These are phyloP conservation scores for Sula dactylatra DNA, from an alignment of 2,113 vertebrate genomes.

Conservation along the genomic window DNA sequence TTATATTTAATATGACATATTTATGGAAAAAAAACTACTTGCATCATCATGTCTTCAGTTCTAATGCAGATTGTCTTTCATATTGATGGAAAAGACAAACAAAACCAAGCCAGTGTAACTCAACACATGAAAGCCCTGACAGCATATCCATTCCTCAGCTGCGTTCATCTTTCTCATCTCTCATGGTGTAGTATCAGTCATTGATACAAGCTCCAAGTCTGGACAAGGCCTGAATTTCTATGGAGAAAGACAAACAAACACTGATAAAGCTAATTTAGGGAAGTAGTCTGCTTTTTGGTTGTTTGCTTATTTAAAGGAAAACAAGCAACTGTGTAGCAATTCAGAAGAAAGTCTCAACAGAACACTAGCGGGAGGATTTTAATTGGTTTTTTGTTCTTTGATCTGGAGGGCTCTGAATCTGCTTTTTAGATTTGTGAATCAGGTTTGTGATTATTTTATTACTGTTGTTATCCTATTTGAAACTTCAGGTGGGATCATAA, in stretches of 20 bases:
- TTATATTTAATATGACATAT: neutral
- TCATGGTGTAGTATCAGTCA: neutral
- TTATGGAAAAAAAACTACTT: neutral
- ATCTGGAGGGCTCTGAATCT: neutral
- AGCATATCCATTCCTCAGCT: neutral
- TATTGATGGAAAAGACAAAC: neutral
- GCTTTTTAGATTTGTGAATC: neutral
- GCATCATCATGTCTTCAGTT: neutral
- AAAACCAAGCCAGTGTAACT: neutral
- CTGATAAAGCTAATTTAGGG: neutral
- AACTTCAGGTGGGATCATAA: neutral
- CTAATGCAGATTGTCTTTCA: neutral
- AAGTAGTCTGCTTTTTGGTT: constrained; percentile 4
- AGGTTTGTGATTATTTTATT: neutral
- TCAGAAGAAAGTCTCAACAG: neutral
- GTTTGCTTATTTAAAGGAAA: constrained; percentile 19
- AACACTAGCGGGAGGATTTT: neutral
- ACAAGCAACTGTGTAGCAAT: neutral
- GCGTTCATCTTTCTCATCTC: neutral
- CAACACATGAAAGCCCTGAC: neutral
- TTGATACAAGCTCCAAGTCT: neutral
- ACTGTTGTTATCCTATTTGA: neutral
- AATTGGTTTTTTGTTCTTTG: neutral
- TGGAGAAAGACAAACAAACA: constrained; percentile 50
- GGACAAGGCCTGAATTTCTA: constrained; percentile 19